phyloP scores from a whole-genome alignment of 35 echinoderm and acorn worm genomes.

The Nesometra sesokonis region DNA sequence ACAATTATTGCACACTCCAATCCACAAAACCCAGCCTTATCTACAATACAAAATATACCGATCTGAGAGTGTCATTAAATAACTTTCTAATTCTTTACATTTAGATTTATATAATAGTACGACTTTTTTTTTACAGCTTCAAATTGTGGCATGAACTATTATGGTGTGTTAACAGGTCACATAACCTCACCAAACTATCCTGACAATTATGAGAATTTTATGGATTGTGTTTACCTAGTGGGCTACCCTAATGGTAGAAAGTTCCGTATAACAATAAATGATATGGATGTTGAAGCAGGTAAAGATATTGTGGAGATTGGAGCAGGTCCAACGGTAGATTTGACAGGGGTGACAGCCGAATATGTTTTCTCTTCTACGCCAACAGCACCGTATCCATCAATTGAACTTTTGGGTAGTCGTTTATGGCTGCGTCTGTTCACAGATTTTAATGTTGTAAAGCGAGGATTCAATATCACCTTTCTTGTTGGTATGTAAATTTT shows the following conservation, averaged over 20 bases:
- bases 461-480: neutral
- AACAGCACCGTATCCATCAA: neutral
- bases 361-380: neutral
- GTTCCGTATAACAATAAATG: constrained; percentile 43
- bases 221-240: constrained; percentile 50
- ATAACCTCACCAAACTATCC: constrained; percentile 90
- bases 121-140: neutral
- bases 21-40: too few species aligned
- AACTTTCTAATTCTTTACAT: too few species aligned
- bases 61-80: too few species aligned
- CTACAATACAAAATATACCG: too few species aligned
- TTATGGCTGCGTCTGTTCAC: neutral
- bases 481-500: neutral
- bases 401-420: neutral
- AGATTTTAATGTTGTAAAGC: neutral
- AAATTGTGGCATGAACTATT: constrained; percentile 53
- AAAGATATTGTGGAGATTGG: constrained; percentile 70
- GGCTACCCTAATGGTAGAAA: constrained; percentile 55
- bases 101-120: too few species aligned
- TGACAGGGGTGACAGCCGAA: neutral
- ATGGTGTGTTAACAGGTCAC: neutral
- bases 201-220: constrained; percentile 50
- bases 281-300: constrained; percentile 28
- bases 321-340: constrained; percentile 22
- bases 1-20: too few species aligned